Percentiles rank a stretch among this genome's conserved stretches.
Evolutionary conservation across 2,888 invertebrate species (phyloP).

Genomic region (Chirona hameri): DNA sequence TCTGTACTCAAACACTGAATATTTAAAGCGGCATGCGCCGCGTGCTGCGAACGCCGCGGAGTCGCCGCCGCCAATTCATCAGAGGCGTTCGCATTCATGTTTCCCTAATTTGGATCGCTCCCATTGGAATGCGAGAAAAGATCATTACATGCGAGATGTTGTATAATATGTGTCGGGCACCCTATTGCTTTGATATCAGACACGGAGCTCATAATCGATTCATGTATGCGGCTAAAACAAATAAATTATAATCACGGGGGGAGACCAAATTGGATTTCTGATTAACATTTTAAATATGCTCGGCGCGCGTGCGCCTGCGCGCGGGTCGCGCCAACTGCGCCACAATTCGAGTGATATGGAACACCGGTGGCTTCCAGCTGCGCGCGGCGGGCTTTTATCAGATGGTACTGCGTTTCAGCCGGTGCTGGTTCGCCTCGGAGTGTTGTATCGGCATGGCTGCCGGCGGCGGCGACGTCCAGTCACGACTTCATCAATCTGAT

Average conservation of each 20-base stretch:
- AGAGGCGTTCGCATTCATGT: neutral
- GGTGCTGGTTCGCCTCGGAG: neutral
- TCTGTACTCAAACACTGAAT: neutral
- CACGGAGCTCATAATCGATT: conserved; percentile 14
- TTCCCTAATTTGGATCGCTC: conserved; percentile 22
- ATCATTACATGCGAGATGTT: conserved; percentile 28
- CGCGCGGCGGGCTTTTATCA: neutral
- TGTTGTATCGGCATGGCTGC: too few relatives aligned
- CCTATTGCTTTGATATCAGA: conserved; percentile 26
- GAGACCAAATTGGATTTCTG: conserved; percentile 29
- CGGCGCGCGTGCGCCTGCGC: neutral
- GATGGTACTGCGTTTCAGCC: neutral
- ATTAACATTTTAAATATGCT: conserved; percentile 25
- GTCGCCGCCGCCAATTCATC: conserved; percentile 6
- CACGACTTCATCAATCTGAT: neutral
- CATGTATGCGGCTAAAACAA: conserved; percentile 26
- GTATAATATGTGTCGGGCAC: conserved; percentile 22
- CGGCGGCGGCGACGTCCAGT: neutral
- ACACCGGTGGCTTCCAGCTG: neutral
- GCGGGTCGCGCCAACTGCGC: neutral
- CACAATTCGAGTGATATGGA: too few relatives aligned
- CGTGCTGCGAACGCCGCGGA: neutral
- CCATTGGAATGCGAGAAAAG: conserved; percentile 25
- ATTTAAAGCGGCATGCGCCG: neutral
- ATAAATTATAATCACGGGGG: conserved; percentile 7